Conservation (phyloP, 2,113 vertebrate species). For the Rhinoderma darwinii region DNA sequence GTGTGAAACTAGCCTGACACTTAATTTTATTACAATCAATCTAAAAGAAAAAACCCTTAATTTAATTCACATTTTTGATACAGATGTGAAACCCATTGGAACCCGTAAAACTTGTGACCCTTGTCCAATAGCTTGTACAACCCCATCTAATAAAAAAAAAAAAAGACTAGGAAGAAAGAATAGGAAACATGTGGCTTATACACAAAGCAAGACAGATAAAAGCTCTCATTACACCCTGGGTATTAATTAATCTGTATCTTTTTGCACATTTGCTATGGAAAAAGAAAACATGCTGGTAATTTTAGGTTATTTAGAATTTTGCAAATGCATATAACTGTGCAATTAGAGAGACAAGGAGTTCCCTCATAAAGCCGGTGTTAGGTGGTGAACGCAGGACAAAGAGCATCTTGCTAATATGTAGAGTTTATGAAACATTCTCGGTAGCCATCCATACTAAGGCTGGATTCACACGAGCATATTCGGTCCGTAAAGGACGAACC, state of each 20-base stretch:
- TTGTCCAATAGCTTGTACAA: background rate
- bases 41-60: background rate
- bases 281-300: slow-evolving; percentile 21
- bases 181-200: slow-evolving; percentile 13
- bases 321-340: slow-evolving; percentile 2
- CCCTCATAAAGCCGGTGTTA: too few relatives aligned
- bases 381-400: background rate
- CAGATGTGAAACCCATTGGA: background rate
- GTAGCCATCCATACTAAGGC: background rate
- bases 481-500: too few relatives aligned
- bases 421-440: background rate
- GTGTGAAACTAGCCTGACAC: too few relatives aligned
- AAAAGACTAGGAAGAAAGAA: background rate
- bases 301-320: background rate
- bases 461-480: too few relatives aligned
- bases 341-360: background rate
- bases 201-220: slow-evolving; percentile 34
- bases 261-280: background rate
- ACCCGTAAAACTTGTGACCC: background rate
- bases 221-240: slow-evolving; percentile 15
- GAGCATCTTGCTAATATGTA: background rate
- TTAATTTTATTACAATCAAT: too few relatives aligned
- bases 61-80: background rate
- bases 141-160: background rate
- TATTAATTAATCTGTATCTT: slow-evolving; percentile 41